Base-by-base conservation (phyloP, 2,888 invertebrate species). In the Cremastinae sp. region DNA sequence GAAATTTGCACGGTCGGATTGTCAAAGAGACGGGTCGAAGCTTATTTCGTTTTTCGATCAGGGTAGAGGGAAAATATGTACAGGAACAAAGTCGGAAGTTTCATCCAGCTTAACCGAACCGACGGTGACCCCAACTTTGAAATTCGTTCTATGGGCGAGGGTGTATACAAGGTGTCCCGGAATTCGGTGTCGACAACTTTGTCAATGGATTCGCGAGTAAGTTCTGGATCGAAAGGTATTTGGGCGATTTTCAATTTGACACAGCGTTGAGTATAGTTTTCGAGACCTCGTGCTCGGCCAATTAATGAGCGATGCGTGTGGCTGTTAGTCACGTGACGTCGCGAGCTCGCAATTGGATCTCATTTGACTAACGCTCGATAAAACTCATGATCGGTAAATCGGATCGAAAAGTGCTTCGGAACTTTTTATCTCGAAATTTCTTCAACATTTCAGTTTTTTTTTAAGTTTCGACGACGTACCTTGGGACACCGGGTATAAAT, bases 81-180 rank as follows among this genome's bases (percentile, higher is more conserved):
- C 9, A 70, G 43, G 53, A 76, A 76, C 51, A 69, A 76, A 73
- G 41, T 69, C 76, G 73, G 73, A 70, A 76, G 73, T 76, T 72
- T 58, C 62, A 62, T 72, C 68, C 68, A 36, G 68, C 53, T 69
- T 54, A 65, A 64, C 16, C 22, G 41, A 75, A 62, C 56, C 47
- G 66, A 59, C 59, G 65, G 43, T 66, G 38, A 36, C 62, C 68
- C 64, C 62, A 58, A 53, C 41, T 43, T 36, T 59, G 69, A 76
- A 73, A 73, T 34, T 51, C 61, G 36, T 36, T 54, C 28, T 36
- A 22, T 56, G 18, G 12, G 4, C 51, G 38, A 28, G 36, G 45
- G 12, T 16, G 10, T 49, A 28, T 36, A 47, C 36, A 38, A 28
- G 28, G 28, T 28, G 28, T 28, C 28, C 5, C 28, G 5, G 5